Percentiles rank a stretch among this genome's conserved stretches.
These are phyloP conservation scores for Stegophylla sp. DNA, from an alignment of 2,888 invertebrate genomes.

Conservation along the genomic window DNA sequence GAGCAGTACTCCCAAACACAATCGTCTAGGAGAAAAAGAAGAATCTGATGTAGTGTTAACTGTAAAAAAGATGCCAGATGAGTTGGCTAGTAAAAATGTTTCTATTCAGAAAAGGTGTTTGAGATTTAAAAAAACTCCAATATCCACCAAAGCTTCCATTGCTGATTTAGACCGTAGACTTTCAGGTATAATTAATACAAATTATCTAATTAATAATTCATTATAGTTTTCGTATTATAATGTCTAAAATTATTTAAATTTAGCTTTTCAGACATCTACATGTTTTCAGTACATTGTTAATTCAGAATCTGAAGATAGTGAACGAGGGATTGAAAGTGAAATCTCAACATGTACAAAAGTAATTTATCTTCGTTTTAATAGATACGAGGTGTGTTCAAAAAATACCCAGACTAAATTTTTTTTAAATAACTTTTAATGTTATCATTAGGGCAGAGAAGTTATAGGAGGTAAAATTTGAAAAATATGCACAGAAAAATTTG, in stretches of 20 bases:
- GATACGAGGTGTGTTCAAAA: not conserved
- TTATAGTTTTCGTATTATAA: not conserved
- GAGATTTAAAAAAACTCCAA: slow-evolving; percentile 45
- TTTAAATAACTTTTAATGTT: not conserved
- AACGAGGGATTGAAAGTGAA: slow-evolving; percentile 51
- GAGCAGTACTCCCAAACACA: slow-evolving; percentile 52
- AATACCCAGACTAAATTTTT: too few relatives aligned
- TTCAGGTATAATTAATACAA: slow-evolving; percentile 29
- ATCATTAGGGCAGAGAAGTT: slow-evolving; percentile 16
- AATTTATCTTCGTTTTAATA: not conserved
- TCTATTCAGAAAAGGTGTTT: slow-evolving; percentile 37
- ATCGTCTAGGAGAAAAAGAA: not conserved
- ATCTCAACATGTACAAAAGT: slow-evolving; percentile 23
- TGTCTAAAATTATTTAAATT: not conserved
- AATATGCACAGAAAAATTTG: too few relatives aligned
- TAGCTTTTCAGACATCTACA: slow-evolving; percentile 44
- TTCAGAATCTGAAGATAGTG: slow-evolving; percentile 54
- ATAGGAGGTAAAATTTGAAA: slow-evolving; percentile 9
- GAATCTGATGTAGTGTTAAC: not conserved
- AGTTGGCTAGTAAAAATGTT: slow-evolving; percentile 18
- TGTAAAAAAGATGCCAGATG: slow-evolving; percentile 15
- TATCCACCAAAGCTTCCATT: slow-evolving; percentile 39
- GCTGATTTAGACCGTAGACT: slow-evolving; percentile 54
- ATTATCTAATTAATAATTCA: not conserved
- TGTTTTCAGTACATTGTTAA: slow-evolving; percentile 45